Evolutionary conservation across 2,888 invertebrate genomes (phyloP), one percentile per base, ranked within the genome.

Genomic region (Polydrusus pterygomalis): DNA sequence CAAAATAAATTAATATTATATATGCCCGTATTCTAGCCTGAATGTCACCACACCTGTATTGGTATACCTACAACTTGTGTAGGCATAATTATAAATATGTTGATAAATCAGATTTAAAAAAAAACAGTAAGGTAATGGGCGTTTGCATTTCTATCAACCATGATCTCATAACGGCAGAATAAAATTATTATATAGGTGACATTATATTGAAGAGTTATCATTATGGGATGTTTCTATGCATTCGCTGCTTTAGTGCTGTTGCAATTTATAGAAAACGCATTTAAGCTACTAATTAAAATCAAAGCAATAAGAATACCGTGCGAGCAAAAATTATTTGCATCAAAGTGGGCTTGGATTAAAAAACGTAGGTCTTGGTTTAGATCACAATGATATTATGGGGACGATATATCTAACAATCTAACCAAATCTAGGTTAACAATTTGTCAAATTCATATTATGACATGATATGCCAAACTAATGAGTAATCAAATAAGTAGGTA

Each of bases 1-100:
- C 47, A 15, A 8, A 17, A 2, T 47, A 47, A 47, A n/a, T 47
- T 17, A 15, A 47, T 47, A 47, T 17, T 47, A 47, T 47, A 17
- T 5, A 47, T n/a, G n/a, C n/a, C 1, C 8, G 25, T 25, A 25
- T 45, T 43, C 1, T 17, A 47, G 15, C 9, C n/a, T 6, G 8
- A 47, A n/a, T 17, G 20, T 51, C 51, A 54, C 30, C 54, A 30
- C 54, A 54, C 30, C 54, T 54, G 54, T 25, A 51, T 13, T 25
- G 30, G 25, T 54, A 34, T 34, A 20, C 25, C 20, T n/a, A 25
- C 25, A 54, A 54, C 25, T 54, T 13, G 54, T 54, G n/a, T 30
- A 54, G 25, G 51, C 25, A 51, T 20, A 34, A 34, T 34, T 51
- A 51, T 54, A 54, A 13, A 30, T 54, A 30, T 25, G 54, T 54